These are phyloP conservation scores for Dolichopus griseipennis DNA, from an alignment of 2,888 invertebrate genomes.

Conservation along the genomic window DNA sequence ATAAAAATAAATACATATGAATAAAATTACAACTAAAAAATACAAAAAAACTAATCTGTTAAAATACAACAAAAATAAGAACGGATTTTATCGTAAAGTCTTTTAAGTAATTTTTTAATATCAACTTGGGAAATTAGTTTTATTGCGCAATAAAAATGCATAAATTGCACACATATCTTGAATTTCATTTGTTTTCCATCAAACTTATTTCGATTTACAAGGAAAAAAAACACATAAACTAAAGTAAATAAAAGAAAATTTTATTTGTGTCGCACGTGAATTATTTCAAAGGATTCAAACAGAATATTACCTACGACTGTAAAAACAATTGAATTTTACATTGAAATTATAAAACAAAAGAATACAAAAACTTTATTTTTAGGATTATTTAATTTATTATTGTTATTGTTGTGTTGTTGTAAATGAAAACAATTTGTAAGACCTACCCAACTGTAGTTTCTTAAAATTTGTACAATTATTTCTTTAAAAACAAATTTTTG, in stretches of 20 bases:
- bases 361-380: too few species aligned
- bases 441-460: too few species aligned
- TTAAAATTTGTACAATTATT: too few species aligned
- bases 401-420: too few species aligned
- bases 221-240: background rate
- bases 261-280: background rate
- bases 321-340: too few species aligned
- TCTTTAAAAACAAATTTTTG: too few species aligned
- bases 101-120: background rate
- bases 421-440: too few species aligned
- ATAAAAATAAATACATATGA: too few species aligned
- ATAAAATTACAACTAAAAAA: background rate
- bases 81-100: background rate
- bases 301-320: too few species aligned
- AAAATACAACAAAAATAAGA: background rate
- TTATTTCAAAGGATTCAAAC: background rate
- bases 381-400: too few species aligned
- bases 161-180: background rate
- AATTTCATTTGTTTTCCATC: background rate
- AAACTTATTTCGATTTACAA: background rate
- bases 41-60: background rate
- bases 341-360: too few species aligned
- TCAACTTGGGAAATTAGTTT: constrained; percentile 4
- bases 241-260: background rate
- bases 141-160: constrained; percentile 3